Conservation (phyloP, 2,113 vertebrate species). For the Mormoops blainvillei region DNA sequence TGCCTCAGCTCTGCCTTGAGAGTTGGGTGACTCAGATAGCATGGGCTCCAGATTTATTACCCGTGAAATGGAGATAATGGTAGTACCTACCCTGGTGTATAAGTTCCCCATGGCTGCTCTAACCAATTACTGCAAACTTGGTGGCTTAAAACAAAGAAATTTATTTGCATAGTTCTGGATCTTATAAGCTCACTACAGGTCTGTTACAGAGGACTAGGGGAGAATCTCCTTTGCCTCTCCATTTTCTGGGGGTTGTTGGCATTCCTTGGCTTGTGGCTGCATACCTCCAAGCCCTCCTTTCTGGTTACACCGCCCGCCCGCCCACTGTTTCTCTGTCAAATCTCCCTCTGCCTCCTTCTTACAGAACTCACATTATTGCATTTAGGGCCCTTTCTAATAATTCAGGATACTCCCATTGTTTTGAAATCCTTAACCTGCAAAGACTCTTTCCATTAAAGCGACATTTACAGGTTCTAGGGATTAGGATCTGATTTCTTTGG, state of each 20-base stretch:
- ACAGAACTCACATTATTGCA: background rate
- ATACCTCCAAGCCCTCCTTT: background rate
- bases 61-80: background rate
- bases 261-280: background rate
- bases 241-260: background rate
- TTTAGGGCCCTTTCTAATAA: background rate
- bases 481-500: background rate
- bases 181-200: background rate
- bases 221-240: background rate
- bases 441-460: background rate
- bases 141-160: background rate
- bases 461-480: background rate
- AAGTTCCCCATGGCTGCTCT: background rate
- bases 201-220: background rate
- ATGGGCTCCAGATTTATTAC: background rate
- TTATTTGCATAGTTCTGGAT: background rate
- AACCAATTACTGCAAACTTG: background rate
- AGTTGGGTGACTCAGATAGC: background rate
- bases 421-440: background rate
- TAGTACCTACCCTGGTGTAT: background rate
- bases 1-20: background rate
- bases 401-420: background rate
- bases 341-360: background rate
- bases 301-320: too few species aligned
- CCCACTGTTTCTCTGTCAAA: background rate